Conservation (phyloP, 2,797 vertebrate species). For the Halcyon badia region DNA sequence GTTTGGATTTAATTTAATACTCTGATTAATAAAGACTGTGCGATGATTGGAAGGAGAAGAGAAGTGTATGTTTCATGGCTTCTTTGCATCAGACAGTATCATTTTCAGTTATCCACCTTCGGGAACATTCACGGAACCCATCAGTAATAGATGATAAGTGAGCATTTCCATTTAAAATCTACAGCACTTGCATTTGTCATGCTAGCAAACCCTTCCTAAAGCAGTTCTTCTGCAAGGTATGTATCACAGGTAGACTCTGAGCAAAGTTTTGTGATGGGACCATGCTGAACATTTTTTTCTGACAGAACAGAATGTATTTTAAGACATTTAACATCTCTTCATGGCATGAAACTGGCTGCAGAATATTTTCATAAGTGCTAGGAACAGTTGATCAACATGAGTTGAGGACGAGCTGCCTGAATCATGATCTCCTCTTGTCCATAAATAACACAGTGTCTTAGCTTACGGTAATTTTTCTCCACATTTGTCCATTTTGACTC, state of each 20-base stretch:
- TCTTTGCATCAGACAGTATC: neutral
- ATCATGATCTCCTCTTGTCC: neutral
- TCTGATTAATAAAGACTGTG: constrained; percentile 74
- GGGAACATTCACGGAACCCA: neutral
- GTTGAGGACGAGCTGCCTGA: neutral
- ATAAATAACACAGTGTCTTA: neutral
- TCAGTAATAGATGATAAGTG: neutral
- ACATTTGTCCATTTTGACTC: neutral
- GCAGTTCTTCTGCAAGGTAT: neutral
- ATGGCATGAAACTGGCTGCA: neutral
- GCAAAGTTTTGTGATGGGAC: neutral
- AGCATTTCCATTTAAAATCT: neutral
- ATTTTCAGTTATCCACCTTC: neutral
- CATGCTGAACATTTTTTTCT: neutral
- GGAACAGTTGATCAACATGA: neutral
- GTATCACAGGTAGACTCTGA: neutral
- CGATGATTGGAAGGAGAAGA: constrained; percentile 38
- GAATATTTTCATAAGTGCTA: neutral
- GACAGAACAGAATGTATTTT: neutral
- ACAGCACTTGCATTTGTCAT: neutral
- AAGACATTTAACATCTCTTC: neutral
- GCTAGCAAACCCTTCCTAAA: neutral
- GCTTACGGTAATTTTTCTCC: neutral
- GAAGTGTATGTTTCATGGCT: constrained; percentile 40
- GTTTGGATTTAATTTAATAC: constrained; percentile 66